Base-by-base conservation (phyloP, 2,888 invertebrate genomes). In the Ophioninae sp. region DNA sequence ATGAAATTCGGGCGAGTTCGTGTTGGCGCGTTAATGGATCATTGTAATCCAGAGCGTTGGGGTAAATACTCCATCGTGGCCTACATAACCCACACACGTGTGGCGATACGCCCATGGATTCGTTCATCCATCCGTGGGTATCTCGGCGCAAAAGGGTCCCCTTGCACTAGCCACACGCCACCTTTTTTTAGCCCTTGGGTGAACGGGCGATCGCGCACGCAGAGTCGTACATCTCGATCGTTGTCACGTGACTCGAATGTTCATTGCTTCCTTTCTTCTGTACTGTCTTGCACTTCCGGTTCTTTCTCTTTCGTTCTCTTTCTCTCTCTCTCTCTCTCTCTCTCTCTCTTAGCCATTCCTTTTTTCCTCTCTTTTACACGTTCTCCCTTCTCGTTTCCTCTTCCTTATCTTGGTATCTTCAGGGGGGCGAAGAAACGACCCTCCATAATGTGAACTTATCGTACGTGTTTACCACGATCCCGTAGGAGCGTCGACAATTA, bases 231-330 rank as follows among this genome's bases (percentile, higher is more conserved):
- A 83, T 85, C 78, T 79, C 65, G 81, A 81, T 85, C 79, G 75
- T 67, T 63, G 73, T 65, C 83, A 83, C 85, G 85, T 85, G 83
- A 83, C 68, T 63, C 71, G 81, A 83, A 83, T 85, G 51, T 72
- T 74, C 79, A 84, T 79, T 79, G 79, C 69, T 73, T 63, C 73
- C 74, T 80, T 73, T 76, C 65, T 69, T n/a, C 39, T 41, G 10
- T 61, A 23, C 65, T 56, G 41, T 80, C 63, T 73, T 61, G 72
- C 63, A 68, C 67, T 81, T 58, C 68, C 75, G 39, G 44, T 64
- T 61, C 72, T 30, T 58, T 39, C 7, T 20, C 59, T 59, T 30
- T 3, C 9, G 8, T 61, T 37, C 68, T 44, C 30, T 59, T 23
- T 22, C 23, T 23, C 23, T 61, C 17, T 61, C 51, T 69, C 13